Conservation (phyloP, 2,113 vertebrate genomes). For the Dunckerocampus dactyliophorus region DNA sequence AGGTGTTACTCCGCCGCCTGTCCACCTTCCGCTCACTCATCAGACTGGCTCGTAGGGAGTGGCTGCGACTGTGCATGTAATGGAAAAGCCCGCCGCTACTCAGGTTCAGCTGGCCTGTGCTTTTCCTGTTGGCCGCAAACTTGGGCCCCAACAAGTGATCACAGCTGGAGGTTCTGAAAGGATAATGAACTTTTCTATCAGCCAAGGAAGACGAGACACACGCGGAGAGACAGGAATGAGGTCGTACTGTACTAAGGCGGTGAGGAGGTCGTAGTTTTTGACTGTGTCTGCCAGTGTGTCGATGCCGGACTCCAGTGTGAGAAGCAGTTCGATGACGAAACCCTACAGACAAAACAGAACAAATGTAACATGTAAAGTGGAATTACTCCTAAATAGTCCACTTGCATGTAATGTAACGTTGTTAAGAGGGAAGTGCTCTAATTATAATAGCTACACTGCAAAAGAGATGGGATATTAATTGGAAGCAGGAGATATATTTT, state of each 20-base stretch:
- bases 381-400: too few species aligned
- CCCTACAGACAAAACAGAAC: constrained; percentile 72
- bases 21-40: constrained; percentile 83
- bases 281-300: constrained; percentile 94
- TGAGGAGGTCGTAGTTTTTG: constrained; percentile 94
- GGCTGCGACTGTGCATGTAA: constrained; percentile 82
- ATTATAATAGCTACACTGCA: too few species aligned
- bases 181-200: not conserved
- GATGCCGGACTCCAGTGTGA: constrained; percentile 94
- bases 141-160: constrained; percentile 89
- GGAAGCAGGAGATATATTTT: too few species aligned
- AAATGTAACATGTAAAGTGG: not conserved
- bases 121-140: constrained; percentile 93
- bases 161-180: constrained; percentile 77
- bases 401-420: too few species aligned
- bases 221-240: not conserved
- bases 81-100: constrained; percentile 78
- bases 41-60: constrained; percentile 87
- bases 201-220: not conserved
- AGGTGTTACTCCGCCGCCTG: constrained; percentile 90
- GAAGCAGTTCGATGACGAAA: constrained; percentile 96
- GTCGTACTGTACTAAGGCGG: constrained; percentile 93
- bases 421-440: too few species aligned
- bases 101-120: constrained; percentile 94
- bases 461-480: too few species aligned